phyloP scores from a whole-genome alignment of 2,113 vertebrate genomes.

The Xiphophorus hellerii region DNA sequence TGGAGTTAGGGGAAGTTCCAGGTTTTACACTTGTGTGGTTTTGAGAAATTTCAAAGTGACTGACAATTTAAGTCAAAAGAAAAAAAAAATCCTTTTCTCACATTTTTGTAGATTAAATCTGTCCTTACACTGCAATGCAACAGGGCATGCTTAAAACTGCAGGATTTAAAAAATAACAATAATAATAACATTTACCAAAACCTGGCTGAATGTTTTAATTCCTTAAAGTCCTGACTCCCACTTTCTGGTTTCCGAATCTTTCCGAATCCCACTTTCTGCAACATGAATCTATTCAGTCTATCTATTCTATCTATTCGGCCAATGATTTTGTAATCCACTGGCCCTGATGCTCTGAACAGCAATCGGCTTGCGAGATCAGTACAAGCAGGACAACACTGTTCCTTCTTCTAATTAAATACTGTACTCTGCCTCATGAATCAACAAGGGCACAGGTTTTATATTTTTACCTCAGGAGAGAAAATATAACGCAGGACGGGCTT shows the following conservation, averaged over 20 bases:
- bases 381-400: not conserved
- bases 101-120: not conserved
- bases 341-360: not conserved
- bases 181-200: not conserved
- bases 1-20: no score
- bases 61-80: no score
- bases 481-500: not conserved
- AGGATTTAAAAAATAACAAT: no score
- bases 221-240: not conserved
- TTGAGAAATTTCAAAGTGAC: no score
- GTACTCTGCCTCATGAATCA: not conserved
- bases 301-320: no score
- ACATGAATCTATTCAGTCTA: not conserved
- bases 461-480: slow-evolving; percentile 6
- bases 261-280: no score
- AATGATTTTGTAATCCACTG: not conserved
- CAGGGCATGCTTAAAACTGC: not conserved
- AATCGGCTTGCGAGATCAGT: slow-evolving; percentile 24
- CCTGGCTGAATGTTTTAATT: not conserved
- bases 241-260: not conserved
- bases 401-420: slow-evolving; percentile 13
- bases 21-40: no score
- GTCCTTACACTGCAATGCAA: not conserved
- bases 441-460: not conserved
- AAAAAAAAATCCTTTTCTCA: not conserved